These are phyloP conservation scores for Hyposoter dolosus DNA, from an alignment of 2,888 invertebrate species.

Conservation along the genomic window DNA sequence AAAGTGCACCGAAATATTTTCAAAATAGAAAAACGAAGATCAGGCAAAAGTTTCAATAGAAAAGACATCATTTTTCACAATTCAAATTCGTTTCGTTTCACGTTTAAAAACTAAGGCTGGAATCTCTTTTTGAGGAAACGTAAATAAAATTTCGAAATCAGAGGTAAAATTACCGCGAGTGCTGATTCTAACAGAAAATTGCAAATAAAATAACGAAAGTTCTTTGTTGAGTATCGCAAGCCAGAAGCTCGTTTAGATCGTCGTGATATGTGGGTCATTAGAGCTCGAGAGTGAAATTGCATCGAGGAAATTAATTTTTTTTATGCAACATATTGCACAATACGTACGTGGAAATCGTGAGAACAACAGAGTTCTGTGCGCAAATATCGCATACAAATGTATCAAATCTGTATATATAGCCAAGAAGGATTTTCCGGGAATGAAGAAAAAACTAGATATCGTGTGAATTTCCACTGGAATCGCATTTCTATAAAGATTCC, in stretches of 20 bases:
- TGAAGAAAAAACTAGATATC: constrained; percentile 36
- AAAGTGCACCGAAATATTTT: neutral
- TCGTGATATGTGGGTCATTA: constrained; percentile 36
- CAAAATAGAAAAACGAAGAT: neutral
- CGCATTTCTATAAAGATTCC: constrained; percentile 2
- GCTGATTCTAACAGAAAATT: neutral
- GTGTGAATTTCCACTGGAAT: constrained; percentile 41
- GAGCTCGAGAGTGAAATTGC: constrained; percentile 47
- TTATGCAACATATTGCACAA: constrained; percentile 23
- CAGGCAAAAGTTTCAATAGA: neutral
- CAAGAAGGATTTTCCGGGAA: constrained; percentile 24
- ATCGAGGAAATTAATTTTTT: constrained; percentile 40
- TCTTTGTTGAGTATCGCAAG: constrained; percentile 23
- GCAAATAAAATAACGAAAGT: neutral
- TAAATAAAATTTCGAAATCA: neutral
- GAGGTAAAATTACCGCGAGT: neutral
- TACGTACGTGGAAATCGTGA: constrained; percentile 49
- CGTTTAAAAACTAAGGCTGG: neutral
- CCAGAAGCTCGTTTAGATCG: constrained; percentile 58
- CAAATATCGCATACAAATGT: neutral
- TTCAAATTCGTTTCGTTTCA: too few relatives aligned
- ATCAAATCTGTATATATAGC: neutral
- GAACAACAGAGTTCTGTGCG: constrained; percentile 33
- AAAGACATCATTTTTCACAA: too few relatives aligned
- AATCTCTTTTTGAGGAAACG: neutral